phyloP scores from a whole-genome alignment of 1,140 invertebrate species.

The Apis mellifera region DNA sequence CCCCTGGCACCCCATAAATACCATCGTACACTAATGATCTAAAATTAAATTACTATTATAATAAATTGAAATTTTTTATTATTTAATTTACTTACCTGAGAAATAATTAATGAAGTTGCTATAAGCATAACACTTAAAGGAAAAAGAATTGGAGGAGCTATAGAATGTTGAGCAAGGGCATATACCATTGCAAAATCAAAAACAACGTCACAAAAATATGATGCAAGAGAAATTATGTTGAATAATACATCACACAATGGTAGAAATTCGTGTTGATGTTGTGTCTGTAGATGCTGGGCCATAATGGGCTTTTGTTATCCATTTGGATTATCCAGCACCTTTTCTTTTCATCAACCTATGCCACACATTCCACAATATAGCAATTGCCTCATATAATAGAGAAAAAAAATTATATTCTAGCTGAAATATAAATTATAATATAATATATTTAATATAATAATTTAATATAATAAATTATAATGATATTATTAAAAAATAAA shows the following conservation, averaged over 20 bases:
- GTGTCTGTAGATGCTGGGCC: slow-evolving; percentile 78
- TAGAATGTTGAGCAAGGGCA: slow-evolving; percentile 86
- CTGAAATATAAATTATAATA: slow-evolving; percentile 24
- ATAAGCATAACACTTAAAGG: slow-evolving; percentile 86
- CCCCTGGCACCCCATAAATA: slow-evolving; percentile 80
- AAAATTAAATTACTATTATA: slow-evolving; percentile 29
- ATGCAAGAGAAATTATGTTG: slow-evolving; percentile 94
- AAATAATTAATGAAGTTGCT: slow-evolving; percentile 86
- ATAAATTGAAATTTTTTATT: slow-evolving; percentile 11
- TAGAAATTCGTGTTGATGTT: slow-evolving; percentile 86
- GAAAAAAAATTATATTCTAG: not conserved
- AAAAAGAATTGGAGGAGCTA: slow-evolving; percentile 83
- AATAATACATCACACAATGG: slow-evolving; percentile 94
- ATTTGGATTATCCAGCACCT: slow-evolving; percentile 77
- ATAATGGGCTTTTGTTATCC: slow-evolving; percentile 79
- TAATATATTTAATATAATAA: slow-evolving; percentile 3
- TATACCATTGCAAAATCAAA: slow-evolving; percentile 93
- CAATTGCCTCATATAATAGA: not conserved
- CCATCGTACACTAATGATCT: slow-evolving; percentile 79
- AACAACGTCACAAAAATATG: slow-evolving; percentile 95
- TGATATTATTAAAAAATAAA: not conserved
- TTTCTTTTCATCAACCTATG: slow-evolving; percentile 35
- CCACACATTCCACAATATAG: slow-evolving; percentile 30
- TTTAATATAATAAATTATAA: not conserved
- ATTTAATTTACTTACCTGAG: slow-evolving; percentile 83